Conservation (phyloP, 2,113 vertebrate species). For the Ancistrus triradiatus region DNA sequence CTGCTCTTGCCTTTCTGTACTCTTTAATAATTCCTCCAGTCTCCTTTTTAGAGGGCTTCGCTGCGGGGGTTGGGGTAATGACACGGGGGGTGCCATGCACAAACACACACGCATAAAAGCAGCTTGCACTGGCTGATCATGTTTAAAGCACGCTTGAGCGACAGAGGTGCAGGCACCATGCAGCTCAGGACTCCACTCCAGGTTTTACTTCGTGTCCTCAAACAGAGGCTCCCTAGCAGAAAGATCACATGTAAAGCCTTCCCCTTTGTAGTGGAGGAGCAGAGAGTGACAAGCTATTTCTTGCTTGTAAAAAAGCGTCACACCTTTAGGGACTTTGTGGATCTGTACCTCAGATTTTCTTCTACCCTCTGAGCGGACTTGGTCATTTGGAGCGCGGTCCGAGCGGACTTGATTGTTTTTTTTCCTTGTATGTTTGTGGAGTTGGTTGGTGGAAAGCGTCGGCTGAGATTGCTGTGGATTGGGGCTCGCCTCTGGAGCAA, state of each 20-base stretch:
- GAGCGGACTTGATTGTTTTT: conserved; percentile 60
- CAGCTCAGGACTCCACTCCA: conserved; percentile 68
- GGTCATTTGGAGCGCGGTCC: conserved; percentile 40
- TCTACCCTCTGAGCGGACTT: conserved; percentile 60
- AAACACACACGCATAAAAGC: conserved; percentile 21
- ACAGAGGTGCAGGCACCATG: conserved; percentile 31
- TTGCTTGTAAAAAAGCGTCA: conserved; percentile 66
- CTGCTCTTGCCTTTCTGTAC: conserved; percentile 38
- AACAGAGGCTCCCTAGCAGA: conserved; percentile 79
- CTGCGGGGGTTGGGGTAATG: conserved; percentile 22
- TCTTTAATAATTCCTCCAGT: conserved; percentile 43
- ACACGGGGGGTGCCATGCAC: conserved; percentile 13
- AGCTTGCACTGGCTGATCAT: conserved; percentile 13
- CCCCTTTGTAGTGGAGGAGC: conserved; percentile 84
- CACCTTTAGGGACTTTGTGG: conserved; percentile 59
- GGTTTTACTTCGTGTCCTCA: conserved; percentile 72
- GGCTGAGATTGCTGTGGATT: conserved; percentile 63
- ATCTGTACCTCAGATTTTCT: conserved; percentile 53
- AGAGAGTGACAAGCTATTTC: conserved; percentile 80
- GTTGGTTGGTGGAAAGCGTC: conserved; percentile 64
- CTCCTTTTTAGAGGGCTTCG: conserved; percentile 19
- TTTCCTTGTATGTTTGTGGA: too few species aligned
- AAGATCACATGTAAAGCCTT: conserved; percentile 87
- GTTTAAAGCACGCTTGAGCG: conserved; percentile 33
- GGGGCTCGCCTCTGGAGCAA: conserved; percentile 66